Base-by-base conservation (phyloP, 30 jellyfish, hydroid and myxozoan species). In the Aurelia sp. region DNA sequence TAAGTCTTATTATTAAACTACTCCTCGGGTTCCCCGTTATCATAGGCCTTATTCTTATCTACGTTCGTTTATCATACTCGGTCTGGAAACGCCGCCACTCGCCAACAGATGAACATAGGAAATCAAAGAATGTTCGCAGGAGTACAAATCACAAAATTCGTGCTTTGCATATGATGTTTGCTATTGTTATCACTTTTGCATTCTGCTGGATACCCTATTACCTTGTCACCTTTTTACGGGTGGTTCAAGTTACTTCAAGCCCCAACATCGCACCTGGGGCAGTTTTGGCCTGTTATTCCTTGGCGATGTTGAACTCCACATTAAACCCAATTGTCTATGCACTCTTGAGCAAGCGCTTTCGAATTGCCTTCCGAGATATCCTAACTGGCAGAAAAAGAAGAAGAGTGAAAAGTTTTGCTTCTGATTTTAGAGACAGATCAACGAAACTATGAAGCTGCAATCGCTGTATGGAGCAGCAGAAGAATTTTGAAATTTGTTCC, bases 151-250 rank as follows among this genome's bases (percentile, higher is more conserved):
- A 47, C 73, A 87, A 87, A 24, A 68, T 59, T 13, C 79, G 86
- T 12, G 96, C 96, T 24, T 30, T 87, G 51, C 79, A 71, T 27
- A 76, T 78, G 87, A 76, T 87, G 91, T 87, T 87, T 57, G 91
- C 87, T 8, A 41, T 87, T 19, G 90, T 87, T 8, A 64, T 87
- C 13, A 91, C 87, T 2, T 87, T 87, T 59, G 88, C 78, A 10
- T n/a, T 78, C 8, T 74, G 97, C 69, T 88, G 97, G 97, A 79
- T 78, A 13, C 91, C 97, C 13, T 88, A 78, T 48, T 88, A 71
- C 80, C 53, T 55, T 12, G 88, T 71, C 53, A 88, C 97, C 17
- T 74, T 69, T n/a, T 58, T 88, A 33, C 85, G 97, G 4, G 71
- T 78, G 21, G 52, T 59, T 15, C 86, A 67, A 47, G n/a, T 65